Conservation (phyloP, 2,797 vertebrate species). For the Malacoraja senta region DNA sequence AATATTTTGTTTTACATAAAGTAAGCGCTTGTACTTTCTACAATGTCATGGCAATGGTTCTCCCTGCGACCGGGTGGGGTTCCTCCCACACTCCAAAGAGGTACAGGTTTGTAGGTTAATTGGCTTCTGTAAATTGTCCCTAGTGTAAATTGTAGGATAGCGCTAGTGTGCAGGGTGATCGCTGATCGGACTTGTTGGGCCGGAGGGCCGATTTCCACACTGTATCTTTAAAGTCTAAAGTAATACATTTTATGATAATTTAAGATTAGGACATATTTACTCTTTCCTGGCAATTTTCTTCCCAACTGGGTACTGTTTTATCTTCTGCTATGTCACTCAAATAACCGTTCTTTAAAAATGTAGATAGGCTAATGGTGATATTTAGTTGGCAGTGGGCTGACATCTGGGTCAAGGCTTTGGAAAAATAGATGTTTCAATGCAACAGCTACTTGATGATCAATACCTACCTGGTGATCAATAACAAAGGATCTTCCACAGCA, state of each 20-base stretch:
- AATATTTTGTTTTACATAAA: neutral
- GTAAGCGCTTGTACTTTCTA: neutral
- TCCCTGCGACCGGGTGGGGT: too few relatives aligned
- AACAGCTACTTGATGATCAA: slow-evolving; percentile 1
- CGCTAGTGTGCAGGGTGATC: too few relatives aligned
- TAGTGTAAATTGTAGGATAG: too few relatives aligned
- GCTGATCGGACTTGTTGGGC: too few relatives aligned
- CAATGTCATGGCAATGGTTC: neutral
- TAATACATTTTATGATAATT: neutral
- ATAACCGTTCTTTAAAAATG: neutral
- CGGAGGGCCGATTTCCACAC: too few relatives aligned
- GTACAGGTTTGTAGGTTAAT: too few relatives aligned
- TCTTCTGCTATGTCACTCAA: neutral
- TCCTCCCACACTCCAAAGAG: too few relatives aligned
- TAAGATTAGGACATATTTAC: neutral
- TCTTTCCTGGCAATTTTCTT: neutral
- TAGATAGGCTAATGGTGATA: neutral
- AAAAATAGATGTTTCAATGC: neutral
- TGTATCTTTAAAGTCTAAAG: neutral
- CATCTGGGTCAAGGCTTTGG: too few relatives aligned
- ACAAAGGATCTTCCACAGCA: slow-evolving; percentile 94
- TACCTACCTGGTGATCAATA: slow-evolving; percentile 90
- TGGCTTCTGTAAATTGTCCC: too few relatives aligned
- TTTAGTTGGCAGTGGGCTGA: neutral
- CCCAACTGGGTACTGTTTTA: neutral